phyloP scores from a whole-genome alignment of 1,140 invertebrate species.

The Lepidurus packardi region DNA sequence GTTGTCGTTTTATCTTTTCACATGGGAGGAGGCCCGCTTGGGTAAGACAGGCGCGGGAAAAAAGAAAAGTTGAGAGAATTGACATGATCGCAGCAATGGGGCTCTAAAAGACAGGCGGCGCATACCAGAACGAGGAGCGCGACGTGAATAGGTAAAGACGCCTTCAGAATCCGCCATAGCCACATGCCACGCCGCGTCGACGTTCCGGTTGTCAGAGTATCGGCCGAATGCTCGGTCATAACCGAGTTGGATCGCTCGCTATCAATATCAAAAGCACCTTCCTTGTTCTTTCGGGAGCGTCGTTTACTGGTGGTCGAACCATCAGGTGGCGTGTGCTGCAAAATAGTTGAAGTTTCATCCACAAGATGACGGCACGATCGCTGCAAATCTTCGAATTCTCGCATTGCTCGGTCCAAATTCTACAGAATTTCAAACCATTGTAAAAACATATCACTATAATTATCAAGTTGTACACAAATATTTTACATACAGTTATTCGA shows the following conservation, averaged over 20 bases:
- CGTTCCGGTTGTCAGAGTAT: conserved; percentile 45
- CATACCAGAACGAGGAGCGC: conserved; percentile 73
- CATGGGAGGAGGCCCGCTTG: conserved; percentile 75
- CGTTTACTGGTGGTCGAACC: conserved; percentile 37
- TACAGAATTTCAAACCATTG: conserved; percentile 43
- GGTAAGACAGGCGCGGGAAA: conserved; percentile 74
- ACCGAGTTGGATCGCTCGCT: not conserved
- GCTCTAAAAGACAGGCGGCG: conserved; percentile 72
- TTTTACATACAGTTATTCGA: too few relatives aligned
- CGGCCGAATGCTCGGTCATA: not conserved
- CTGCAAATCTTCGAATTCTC: conserved; percentile 67
- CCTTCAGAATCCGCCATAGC: conserved; percentile 67
- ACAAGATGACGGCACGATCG: conserved; percentile 69
- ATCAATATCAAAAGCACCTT: not conserved
- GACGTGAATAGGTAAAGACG: conserved; percentile 72
- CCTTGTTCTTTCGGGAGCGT: not conserved
- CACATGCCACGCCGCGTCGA: conserved; percentile 51
- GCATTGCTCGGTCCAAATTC: conserved; percentile 69
- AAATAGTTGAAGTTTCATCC: conserved; percentile 54
- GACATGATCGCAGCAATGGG: conserved; percentile 74
- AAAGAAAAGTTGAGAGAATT: conserved; percentile 75
- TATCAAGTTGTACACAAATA: too few relatives aligned
- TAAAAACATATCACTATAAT: too few relatives aligned
- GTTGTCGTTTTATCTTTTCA: conserved; percentile 48
- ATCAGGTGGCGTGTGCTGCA: conserved; percentile 40